Percentiles rank a stretch among this genome's conserved stretches.
Conservation (phyloP, 1,140 invertebrate species). For the Thalassaphorura encarpata region DNA sequence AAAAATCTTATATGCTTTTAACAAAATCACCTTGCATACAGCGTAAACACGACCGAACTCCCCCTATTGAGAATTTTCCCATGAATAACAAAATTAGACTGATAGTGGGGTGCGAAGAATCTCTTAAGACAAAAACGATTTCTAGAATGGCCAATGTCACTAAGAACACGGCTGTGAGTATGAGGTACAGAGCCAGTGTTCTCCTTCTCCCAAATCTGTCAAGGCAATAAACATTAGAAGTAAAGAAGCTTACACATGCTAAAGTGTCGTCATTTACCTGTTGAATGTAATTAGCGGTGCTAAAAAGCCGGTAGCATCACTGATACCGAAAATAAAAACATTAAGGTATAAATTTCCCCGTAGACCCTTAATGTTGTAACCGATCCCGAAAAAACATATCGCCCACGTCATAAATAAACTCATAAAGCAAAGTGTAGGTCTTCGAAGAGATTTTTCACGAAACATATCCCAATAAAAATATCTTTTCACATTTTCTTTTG, state of each 20-base stretch:
- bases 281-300: slow-evolving; percentile 10
- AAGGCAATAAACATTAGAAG: too few species aligned
- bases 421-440: slow-evolving; percentile 10
- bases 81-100: neutral
- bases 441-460: slow-evolving; percentile 5
- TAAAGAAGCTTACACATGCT: too few species aligned
- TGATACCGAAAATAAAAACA: slow-evolving; percentile 13
- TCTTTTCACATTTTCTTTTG: neutral
- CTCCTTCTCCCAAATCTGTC: slow-evolving; percentile 18
- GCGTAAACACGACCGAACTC: neutral
- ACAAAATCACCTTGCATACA: too few species aligned
- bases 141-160: slow-evolving; percentile 22
- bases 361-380: slow-evolving; percentile 26
- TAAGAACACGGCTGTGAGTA: slow-evolving; percentile 11
- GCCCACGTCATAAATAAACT: slow-evolving; percentile 15
- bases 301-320: slow-evolving; percentile 14
- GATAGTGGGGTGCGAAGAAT: neutral
- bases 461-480: slow-evolving; percentile 24
- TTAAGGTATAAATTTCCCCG: slow-evolving; percentile 20
- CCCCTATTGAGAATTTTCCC: slow-evolving; percentile 9
- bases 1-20: too few species aligned
- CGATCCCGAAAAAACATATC: slow-evolving; percentile 22
- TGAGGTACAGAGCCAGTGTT: slow-evolving; percentile 14
- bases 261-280: too few species aligned
- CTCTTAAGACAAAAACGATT: neutral